Evolutionary conservation across 1,140 invertebrate genomes (phyloP), one percentile per base, ranked within the genome.

Genomic region (Spodoptera frugiperda): DNA sequence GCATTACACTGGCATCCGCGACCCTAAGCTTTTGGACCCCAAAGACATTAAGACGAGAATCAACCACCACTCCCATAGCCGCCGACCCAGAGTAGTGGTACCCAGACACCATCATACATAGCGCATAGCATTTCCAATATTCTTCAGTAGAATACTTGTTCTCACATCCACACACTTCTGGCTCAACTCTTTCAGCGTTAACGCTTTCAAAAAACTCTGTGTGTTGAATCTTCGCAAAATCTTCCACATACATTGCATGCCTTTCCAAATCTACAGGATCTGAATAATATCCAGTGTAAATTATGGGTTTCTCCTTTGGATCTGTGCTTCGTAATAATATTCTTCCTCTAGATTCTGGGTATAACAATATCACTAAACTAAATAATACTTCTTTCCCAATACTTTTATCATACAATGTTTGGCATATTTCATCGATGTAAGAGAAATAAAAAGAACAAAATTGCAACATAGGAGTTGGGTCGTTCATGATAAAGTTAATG

Each of bases 261-360:
- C 72, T 61, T 6, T 84, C 79, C 14, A 86, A 74, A 78, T 87
- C 86, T 10, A 48, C 25, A n/a, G 65, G 14, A 19, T 82, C 70
- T 17, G 75, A 73, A 46, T 76, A 78, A 21, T 75, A 21, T 14
- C 76, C 77, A 0, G 70, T 46, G 17, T 78, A 55, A 6, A 87
- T 80, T 25, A 79, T 17, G 1, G 86, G 86, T 9, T 61, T 44
- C 0, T 87, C 80, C n/a, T n/a, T 73, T 9, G 81, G 81, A 21
- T 85, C 54, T 8, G 30, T 46, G 49, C 82, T 86, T 1, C 72
- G 67, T 11, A 87, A 39, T 17, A 78, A 55, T 21, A 86, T 71
- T 9, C 73, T 59, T 10, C 86, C 86, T 6, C 78, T 21, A 10
- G 86, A 87, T 67, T 82, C 84, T 2, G 83, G 83, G 30, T 82